phyloP scores from a whole-genome alignment of 2,888 invertebrate species.

The Ormyrus nitidulus region DNA sequence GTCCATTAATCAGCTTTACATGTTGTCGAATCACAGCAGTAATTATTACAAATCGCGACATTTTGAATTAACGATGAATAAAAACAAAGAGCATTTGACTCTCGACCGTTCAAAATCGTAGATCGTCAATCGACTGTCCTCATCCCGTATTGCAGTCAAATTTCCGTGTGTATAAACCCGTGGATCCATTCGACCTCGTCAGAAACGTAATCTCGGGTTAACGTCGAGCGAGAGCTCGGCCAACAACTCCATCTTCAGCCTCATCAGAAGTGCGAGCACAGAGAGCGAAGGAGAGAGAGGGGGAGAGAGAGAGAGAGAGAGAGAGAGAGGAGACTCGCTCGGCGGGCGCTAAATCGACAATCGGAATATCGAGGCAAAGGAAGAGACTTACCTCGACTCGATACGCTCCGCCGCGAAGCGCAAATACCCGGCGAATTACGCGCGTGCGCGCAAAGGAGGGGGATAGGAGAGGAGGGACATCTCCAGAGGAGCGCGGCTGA shows the following conservation, averaged over 20 bases:
- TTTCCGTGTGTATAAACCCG: no score
- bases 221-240: neutral
- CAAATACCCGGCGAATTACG: neutral
- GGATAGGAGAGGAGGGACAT: neutral
- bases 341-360: conserved; percentile 3
- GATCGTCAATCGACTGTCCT: no score
- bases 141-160: no score
- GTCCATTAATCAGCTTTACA: no score
- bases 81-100: no score
- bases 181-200: neutral
- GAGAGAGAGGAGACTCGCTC: neutral
- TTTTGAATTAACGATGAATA: no score
- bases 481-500: neutral
- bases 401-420: neutral
- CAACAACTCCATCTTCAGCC: conserved; percentile 1
- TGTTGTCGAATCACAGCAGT: no score
- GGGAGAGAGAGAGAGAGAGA: no score
- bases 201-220: neutral
- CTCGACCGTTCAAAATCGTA: no score
- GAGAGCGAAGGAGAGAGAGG: no score
- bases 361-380: neutral
- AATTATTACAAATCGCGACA: no score
- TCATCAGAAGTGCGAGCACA: neutral
- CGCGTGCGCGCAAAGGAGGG: neutral
- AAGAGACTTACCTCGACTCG: no score